Base-by-base conservation (phyloP, 2,888 invertebrate genomes). In the Leptopilina drosophilae region DNA sequence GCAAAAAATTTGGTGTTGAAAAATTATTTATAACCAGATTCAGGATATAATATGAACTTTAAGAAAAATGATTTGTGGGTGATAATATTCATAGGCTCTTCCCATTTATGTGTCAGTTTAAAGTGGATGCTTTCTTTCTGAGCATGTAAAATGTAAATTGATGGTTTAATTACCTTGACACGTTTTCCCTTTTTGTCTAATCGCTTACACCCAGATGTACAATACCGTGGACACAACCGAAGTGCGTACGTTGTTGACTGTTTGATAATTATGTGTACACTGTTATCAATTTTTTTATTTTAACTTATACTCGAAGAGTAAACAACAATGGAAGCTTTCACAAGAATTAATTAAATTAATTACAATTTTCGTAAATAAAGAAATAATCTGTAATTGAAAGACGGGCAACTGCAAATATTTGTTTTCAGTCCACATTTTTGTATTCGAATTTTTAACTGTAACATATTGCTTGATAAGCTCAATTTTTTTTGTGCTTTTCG, bases 141-240 rank as follows among this genome's bases (percentile, higher is more conserved):
- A 80, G 86, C 87, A 86, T 84, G 85, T 79, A 78, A 81, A 83
- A 82, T 83, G 81, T 79, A 53, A 78, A 67, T 65, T 64, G 14
- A 56, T 69, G 77, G 69, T 42, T 75, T 33, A 77, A 76, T 81
- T 46, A 69, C 80, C 81, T 84, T 84, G 79, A 83, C 80, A 83
- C 66, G 79, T 80, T 82, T 64, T 87, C 81, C 83, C 82, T 87
- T 85, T 84, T 85, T 83, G 83, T 81, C 83, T 77, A 80, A 84
- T 84, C 65, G 87, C 87, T 88, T 88, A 83, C 84, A 84, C 81
- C 82, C 85, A 87, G 87, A 84, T 88, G 83, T 90, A 87, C 84
- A 88, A 88, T 87, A 88, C 85, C 79, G 81, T 87, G 85, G 87
- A 89, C 81, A 86, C 86, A 82, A 82, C 85, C 78, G 87, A 87